A percentile compares a stretch with the other conserved stretches of the same genome.
phyloP scores from a whole-genome alignment of 2,797 vertebrate genomes.

The Hypotaenidia philippensis region DNA sequence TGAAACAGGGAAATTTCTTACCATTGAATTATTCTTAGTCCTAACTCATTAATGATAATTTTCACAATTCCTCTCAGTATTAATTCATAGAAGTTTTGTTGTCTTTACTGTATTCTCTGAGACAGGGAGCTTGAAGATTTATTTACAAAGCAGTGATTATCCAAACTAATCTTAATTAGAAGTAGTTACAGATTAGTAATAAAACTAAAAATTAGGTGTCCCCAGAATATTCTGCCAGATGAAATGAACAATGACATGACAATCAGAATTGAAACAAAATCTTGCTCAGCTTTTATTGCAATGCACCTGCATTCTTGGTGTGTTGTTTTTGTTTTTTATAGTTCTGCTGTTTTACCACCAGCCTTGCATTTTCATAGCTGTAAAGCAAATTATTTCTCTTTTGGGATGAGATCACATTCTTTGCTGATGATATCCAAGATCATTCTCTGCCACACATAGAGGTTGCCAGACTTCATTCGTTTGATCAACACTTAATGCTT shows the following conservation, averaged over 20 bases:
- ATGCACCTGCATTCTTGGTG: background rate
- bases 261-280: background rate
- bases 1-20: background rate
- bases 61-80: background rate
- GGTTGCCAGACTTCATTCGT: background rate
- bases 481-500: background rate
- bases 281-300: background rate
- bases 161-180: background rate
- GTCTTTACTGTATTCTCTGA: background rate
- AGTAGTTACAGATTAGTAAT: background rate
- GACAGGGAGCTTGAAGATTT: background rate
- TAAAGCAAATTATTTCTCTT: background rate
- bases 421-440: background rate
- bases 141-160: background rate
- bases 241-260: background rate
- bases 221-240: background rate
- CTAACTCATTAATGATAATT: background rate
- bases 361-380: background rate
- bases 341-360: background rate
- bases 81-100: background rate
- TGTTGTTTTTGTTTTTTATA: background rate
- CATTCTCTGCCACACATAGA: rapidly evolving
- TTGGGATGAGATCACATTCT: background rate
- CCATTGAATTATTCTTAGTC: background rate
- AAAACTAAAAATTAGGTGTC: background rate